Evolutionary conservation across 2,797 vertebrate species (phyloP).

Genomic region (Nasua narica): DNA sequence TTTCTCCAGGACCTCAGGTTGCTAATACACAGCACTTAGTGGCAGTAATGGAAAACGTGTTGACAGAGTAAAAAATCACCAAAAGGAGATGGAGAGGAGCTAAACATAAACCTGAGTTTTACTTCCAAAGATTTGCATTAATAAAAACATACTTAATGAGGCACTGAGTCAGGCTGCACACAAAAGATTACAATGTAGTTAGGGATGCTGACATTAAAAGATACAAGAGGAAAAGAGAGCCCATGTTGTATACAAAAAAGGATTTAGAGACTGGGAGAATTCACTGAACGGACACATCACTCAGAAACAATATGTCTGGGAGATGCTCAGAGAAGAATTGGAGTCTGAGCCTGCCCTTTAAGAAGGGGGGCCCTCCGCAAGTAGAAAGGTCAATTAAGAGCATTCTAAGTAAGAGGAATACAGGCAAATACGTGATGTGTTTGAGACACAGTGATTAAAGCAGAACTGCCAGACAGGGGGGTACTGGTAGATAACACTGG

Average conservation of each 20-base stretch:
- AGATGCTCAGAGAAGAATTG: not conserved
- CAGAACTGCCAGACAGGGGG: not conserved
- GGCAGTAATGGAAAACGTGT: not conserved
- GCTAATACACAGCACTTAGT: not conserved
- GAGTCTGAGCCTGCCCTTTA: not conserved
- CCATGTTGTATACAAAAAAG: not conserved
- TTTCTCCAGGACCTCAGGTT: not conserved
- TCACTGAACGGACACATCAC: not conserved
- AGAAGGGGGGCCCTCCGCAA: not conserved
- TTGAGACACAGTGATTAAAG: not conserved
- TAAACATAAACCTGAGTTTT: not conserved
- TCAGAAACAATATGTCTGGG: not conserved
- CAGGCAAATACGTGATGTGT: not conserved
- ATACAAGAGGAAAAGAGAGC: not conserved
- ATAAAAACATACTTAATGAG: not conserved
- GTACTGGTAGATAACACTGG: not conserved
- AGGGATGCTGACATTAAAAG: not conserved
- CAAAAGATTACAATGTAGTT: not conserved
- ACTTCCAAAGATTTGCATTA: not conserved
- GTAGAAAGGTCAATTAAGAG: not conserved
- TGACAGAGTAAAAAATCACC: not conserved
- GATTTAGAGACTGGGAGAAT: not conserved
- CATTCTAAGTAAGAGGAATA: not conserved
- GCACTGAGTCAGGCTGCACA: not conserved
- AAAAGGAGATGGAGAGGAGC: not conserved